phyloP scores from a whole-genome alignment of 2,888 invertebrate genomes.

The Tenthredo notha region DNA sequence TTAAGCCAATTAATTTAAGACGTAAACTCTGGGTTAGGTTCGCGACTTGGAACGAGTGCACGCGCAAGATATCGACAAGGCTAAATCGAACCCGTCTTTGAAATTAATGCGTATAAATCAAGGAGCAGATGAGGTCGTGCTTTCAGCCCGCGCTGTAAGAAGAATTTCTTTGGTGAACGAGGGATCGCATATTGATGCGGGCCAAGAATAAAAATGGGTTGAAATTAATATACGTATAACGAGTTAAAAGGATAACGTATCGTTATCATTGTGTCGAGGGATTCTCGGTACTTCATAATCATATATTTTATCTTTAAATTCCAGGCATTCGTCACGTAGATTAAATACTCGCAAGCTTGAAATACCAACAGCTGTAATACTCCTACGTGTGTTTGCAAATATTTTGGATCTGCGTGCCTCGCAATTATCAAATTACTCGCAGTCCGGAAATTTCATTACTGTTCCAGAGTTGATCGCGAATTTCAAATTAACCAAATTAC shows the following conservation, averaged over 20 bases:
- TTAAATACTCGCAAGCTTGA: constrained; percentile 16
- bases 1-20: constrained; percentile 44
- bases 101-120: constrained; percentile 66
- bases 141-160: not conserved
- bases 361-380: constrained; percentile 15
- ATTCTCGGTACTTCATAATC: not conserved
- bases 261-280: not conserved
- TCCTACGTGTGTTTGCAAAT: constrained; percentile 17
- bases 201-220: not conserved
- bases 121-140: constrained; percentile 51
- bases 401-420: constrained; percentile 1
- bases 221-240: constrained; percentile 16
- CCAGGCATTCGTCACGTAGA: not conserved
- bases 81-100: constrained; percentile 60
- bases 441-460: constrained; percentile 27
- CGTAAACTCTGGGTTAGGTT: constrained; percentile 23
- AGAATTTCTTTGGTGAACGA: constrained; percentile 35
- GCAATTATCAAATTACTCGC: constrained; percentile 43
- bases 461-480: constrained; percentile 26
- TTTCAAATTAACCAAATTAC: constrained; percentile 41
- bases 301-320: constrained; percentile 1
- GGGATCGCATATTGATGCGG: constrained; percentile 32
- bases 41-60: constrained; percentile 4
- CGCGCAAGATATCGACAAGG: constrained; percentile 51
- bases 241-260: constrained; percentile 1